Base-by-base conservation (phyloP, 2,113 vertebrate species). In the Siniperca chuatsi region DNA sequence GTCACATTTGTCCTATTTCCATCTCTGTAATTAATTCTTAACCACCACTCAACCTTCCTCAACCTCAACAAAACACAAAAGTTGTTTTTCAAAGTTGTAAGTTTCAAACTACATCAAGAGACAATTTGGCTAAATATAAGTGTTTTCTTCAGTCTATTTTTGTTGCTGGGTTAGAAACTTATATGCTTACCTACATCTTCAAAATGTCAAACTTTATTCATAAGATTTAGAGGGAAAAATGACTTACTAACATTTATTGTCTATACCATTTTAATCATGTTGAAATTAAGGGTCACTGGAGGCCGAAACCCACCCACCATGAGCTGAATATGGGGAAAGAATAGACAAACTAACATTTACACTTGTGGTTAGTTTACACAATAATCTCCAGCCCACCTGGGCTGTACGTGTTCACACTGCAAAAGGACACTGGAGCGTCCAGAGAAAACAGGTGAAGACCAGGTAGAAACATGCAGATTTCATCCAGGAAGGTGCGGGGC, bases 361-460 rank as follows among this genome's bases (percentile, higher is more conserved):
- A 81, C 16, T 65, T 74, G 83, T 72, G 78, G 68, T 86, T 57
- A 71, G n/a, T 62, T 55, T 46, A n/a, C 2, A 68, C 66, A 79
- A 44, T 29, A 25, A 65, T 77, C 64, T 86, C 21, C 62, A 58
- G 69, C 70, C 81, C 61, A 82, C 74, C 69, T 83, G 84, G 73
- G 18, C 74, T 3, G 42, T 77, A 85, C 58, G 37, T 87, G 73
- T 88, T 69, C 21, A 21, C 15, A 12, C 50, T 66, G 66, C 0
- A 4, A 25, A 52, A 62, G 75, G 25, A 76, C 60, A 79, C 50
- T 33, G 25, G 42, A 64, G 55, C 6, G 23, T 66, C 58, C 33
- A 69, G 52, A 75, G 69, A 55, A 84, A 65, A 57, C 29, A 6
- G 66, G 67, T 55, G 50, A 84, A 55, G 8, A 0, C 67, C 12